Percentiles rank a stretch among this genome's conserved stretches.
These are phyloP conservation scores for Euzetes globulus DNA, from an alignment of 2,888 invertebrate genomes.

Conservation along the genomic window DNA sequence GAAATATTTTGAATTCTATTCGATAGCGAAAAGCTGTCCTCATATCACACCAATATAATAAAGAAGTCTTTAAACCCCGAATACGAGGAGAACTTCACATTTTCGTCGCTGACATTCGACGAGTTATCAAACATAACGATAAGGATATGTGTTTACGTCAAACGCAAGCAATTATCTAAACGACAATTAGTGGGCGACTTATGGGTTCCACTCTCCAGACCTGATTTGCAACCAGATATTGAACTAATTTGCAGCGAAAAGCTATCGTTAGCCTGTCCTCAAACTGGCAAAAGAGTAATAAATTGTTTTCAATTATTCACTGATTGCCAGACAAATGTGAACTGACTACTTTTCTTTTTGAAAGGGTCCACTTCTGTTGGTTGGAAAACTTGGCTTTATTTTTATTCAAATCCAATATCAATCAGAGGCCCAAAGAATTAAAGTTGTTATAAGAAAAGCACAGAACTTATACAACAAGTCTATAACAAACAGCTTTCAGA, in stretches of 20 bases:
- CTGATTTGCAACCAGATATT: conserved; percentile 27
- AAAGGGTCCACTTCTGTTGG: conserved; percentile 14
- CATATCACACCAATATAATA: conserved; percentile 7
- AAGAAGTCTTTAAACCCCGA: conserved; percentile 29
- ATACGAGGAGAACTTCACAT: conserved; percentile 29
- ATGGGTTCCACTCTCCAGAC: conserved; percentile 25
- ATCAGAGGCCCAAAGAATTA: conserved; percentile 42
- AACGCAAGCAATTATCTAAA: conserved; percentile 20
- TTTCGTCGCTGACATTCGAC: conserved; percentile 7
- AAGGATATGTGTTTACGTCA: conserved; percentile 29
- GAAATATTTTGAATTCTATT: background rate
- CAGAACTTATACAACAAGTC: conserved; percentile 41
- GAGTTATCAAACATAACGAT: conserved; percentile 16
- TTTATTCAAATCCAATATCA: conserved; percentile 44
- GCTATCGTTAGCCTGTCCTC: conserved; percentile 36
- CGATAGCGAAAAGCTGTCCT: background rate
- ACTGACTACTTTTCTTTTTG: too few species aligned
- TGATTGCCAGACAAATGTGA: background rate
- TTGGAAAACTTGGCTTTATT: conserved; percentile 42
- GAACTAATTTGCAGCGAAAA: background rate
- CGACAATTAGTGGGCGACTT: conserved; percentile 30
- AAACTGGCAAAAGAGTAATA: conserved; percentile 41
- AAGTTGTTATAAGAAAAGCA: conserved; percentile 44
- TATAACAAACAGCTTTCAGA: background rate
- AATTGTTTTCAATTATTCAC: conserved; percentile 1